Base-by-base conservation (phyloP, 2,113 vertebrate genomes). In the Prunella himalayana region DNA sequence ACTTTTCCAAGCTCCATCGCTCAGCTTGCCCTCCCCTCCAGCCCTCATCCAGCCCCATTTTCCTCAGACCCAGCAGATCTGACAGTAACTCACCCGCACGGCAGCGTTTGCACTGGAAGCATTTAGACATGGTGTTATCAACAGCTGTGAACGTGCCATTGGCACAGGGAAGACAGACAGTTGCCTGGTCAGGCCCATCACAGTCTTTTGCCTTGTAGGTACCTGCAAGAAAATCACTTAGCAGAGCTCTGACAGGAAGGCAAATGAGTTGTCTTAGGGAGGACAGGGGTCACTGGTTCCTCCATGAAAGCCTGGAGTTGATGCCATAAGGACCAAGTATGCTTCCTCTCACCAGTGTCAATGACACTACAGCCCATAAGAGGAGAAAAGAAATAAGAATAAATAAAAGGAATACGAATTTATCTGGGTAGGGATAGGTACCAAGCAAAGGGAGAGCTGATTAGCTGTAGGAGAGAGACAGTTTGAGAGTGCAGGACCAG, bases 151-250 rank as follows among this genome's bases (percentile, higher is more conserved):
- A 97, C 0, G 95, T 85, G 53, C 91, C 92, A 10, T 28, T 35
- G 35, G 90, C 41, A 82, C 97, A 97, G 0, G 28, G 81, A 10
- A 31, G 65, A 42, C 97, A 97, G 4, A 49, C 1, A 25, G 96
- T 18, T 23, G 83, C 73, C 61, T 66, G 82, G 15, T 15, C 76
- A 59, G 73, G 31, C 15, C 28, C n/a, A 63, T 71, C 57, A 86
- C 97, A 97, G 65, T 97, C 91, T 91, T 95, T 90, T 72, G 8
- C 61, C 85, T 97, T 94, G 92, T 94, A 97, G 31, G 96, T 97
- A 75, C 97, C 97, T 97, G 88, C 71, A 95, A 93, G 47, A 86
- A 76, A 85, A 91, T 73, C 33, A 44, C 4, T 41, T 44, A 66
- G 33, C 5, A 91, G 66, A 84, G 16, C 42, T 78, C 89, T 90